Evolutionary conservation across 2,113 vertebrate genomes (phyloP).

Genomic region (Scomber scombrus): DNA sequence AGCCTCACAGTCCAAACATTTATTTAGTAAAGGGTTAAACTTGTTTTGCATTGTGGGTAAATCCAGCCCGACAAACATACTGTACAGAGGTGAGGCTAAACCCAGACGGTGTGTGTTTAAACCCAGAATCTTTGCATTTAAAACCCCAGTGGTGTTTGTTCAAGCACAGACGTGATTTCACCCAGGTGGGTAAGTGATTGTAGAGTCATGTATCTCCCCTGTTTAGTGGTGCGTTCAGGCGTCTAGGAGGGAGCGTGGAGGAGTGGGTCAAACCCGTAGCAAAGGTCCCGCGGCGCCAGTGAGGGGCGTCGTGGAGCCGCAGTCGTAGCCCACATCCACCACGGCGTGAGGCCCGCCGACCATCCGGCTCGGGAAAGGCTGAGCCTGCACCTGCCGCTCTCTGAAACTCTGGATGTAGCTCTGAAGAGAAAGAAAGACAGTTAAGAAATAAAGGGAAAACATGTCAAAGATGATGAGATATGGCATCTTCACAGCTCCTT

Average conservation of each 20-base stretch:
- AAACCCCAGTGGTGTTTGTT: background rate
- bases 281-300: slow-evolving; percentile 89
- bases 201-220: slow-evolving; percentile 23
- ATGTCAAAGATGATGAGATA: background rate
- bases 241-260: background rate
- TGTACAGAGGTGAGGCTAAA: slow-evolving; percentile 27
- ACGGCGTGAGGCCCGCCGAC: slow-evolving; percentile 85
- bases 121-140: slow-evolving; percentile 26
- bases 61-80: slow-evolving; percentile 33
- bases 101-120: slow-evolving; percentile 10
- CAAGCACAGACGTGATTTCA: slow-evolving; percentile 1
- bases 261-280: slow-evolving; percentile 82
- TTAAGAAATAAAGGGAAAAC: background rate
- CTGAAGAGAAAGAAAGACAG: slow-evolving; percentile 74
- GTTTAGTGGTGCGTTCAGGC: slow-evolving; percentile 31
- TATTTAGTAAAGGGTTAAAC: slow-evolving; percentile 34
- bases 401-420: slow-evolving; percentile 99
- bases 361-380: slow-evolving; percentile 88
- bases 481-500: slow-evolving; percentile 52
- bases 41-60: slow-evolving; percentile 40
- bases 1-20: background rate
- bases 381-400: slow-evolving; percentile 90
- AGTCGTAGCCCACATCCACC: slow-evolving; percentile 93
- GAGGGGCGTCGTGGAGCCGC: slow-evolving; percentile 90
- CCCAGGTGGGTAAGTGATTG: slow-evolving; percentile 21